These are phyloP conservation scores for Rallus limicola DNA, from an alignment of 2,113 vertebrate genomes.

Conservation along the genomic window DNA sequence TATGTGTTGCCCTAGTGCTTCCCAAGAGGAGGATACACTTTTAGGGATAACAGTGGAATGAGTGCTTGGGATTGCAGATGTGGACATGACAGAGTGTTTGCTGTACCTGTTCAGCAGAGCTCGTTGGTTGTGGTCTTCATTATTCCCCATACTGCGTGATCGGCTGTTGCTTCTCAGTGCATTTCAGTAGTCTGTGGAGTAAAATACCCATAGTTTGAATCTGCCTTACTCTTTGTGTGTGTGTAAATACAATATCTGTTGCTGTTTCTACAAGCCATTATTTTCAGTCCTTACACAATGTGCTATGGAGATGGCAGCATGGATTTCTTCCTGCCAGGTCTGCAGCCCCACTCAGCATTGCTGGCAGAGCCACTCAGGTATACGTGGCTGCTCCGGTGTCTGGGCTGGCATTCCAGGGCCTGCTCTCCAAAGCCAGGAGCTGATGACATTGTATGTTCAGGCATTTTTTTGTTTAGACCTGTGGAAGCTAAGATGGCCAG, in stretches of 20 bases:
- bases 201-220: neutral
- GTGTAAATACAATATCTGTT: too few relatives aligned
- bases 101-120: neutral
- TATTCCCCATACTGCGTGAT: neutral
- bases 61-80: neutral
- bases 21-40: neutral
- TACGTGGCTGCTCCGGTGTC: rapidly evolving
- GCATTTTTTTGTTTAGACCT: neutral
- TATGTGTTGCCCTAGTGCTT: neutral
- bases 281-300: neutral
- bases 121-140: neutral
- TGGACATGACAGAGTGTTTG: neutral
- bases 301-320: neutral
- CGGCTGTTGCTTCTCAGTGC: neutral
- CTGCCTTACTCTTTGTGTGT: neutral
- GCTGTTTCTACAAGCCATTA: neutral
- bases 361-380: neutral
- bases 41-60: neutral
- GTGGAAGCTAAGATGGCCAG: neutral
- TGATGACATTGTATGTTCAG: rapidly evolving
- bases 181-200: neutral
- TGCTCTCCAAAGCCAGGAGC: neutral
- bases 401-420: rapidly evolving
- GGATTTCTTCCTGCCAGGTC: too few relatives aligned
- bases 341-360: neutral